Evolutionary conservation across 2,888 invertebrate species (phyloP), one percentile per base, ranked within the genome.

Genomic region (Auanema freiburgensis): DNA sequence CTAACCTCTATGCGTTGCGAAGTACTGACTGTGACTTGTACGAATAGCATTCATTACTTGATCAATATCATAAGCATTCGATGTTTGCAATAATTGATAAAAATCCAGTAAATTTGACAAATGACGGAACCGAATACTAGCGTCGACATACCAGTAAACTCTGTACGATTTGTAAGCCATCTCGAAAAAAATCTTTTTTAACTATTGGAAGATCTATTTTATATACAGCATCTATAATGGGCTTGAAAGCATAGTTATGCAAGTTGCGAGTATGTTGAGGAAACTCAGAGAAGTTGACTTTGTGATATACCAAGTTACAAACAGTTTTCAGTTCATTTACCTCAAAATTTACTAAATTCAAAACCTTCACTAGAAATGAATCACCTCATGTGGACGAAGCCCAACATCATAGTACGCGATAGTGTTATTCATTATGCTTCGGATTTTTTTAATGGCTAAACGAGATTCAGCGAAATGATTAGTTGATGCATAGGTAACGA

Each of bases 401-500:
- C 62, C 62, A 24, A 62, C 24, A 41, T 62, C 62, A 23, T 62
- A 62, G 25, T 51, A 62, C 5, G 57, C 46, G 2, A 62, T 8
- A 3, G 56, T 62, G 41, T 49, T 56, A n/a, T 56, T 56, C 16
- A 50, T 62, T 24, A 57, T 14, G 6, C 25, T 6, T 56, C 62
- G 24, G 18, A 62, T 49, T 14, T 24, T 6, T 10, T 25, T 23
- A 41, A 62, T 56, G 11, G 41, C 40, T 14, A 51, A 25, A 23
- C 57, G 33, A 2, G 56, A 46, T 18, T 62, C 62, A 11, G 8
- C 23, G 42, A 33, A 62, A 25, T 62, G 62, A 25, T 62, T 62
- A n/a, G 57, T 18, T 11, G 56, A 57, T 4, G 62, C 62, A 33
- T 62, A 62, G n/a, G 42, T 62, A 1, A 62, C 62, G 24, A 62